These are phyloP conservation scores for Chondrosia reniformis DNA, from an alignment of 37 sponge, comb jelly and placozoan species.

Conservation along the genomic window DNA sequence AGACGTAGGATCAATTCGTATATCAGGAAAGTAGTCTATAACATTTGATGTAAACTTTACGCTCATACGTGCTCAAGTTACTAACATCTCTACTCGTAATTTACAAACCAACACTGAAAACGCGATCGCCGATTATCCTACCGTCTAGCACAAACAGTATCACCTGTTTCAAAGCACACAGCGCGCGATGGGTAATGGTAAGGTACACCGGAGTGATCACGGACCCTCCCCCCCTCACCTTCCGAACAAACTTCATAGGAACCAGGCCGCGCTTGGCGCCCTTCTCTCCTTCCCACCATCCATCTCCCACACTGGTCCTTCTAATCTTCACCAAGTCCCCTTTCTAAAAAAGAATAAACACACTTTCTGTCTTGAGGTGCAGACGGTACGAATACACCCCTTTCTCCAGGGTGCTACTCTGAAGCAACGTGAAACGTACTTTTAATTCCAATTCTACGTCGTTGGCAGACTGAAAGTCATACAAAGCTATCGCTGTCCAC, in stretches of 20 bases:
- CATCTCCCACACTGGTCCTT: constrained; percentile 59
- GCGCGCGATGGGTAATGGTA: too few species aligned
- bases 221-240: constrained; percentile 54
- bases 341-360: constrained; percentile 33
- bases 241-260: constrained; percentile 59
- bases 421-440: background rate
- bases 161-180: too few species aligned
- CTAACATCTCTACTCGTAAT: too few species aligned
- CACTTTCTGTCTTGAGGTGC: background rate
- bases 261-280: constrained; percentile 66
- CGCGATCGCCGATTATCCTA: too few species aligned
- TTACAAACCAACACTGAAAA: too few species aligned
- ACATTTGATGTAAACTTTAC: too few species aligned
- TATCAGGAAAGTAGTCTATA: too few species aligned
- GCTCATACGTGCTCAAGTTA: too few species aligned
- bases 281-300: constrained; percentile 80
- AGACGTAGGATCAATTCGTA: too few species aligned
- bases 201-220: too few species aligned
- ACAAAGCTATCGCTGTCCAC: constrained; percentile 41
- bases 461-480: constrained; percentile 56
- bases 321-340: constrained; percentile 64
- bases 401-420: background rate
- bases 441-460: constrained; percentile 52
- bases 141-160: too few species aligned
- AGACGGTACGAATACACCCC: background rate